A percentile compares a stretch with the other conserved stretches of the same genome.
These are phyloP conservation scores for Eupeodes corollae DNA, from an alignment of 1,140 invertebrate genomes.

Conservation along the genomic window DNA sequence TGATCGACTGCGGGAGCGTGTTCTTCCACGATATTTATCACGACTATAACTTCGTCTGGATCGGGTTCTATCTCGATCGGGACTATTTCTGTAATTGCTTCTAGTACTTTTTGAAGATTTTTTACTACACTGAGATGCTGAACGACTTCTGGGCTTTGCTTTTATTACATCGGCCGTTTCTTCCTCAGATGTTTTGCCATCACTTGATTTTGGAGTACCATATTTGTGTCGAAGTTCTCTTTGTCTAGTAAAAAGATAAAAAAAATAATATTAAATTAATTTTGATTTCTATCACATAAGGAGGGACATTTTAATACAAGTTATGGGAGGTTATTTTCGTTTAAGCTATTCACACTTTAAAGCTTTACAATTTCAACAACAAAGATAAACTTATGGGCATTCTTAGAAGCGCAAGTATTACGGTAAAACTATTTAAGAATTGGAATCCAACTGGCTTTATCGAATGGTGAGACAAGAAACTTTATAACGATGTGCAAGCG, in stretches of 20 bases:
- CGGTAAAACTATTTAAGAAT: too few relatives aligned
- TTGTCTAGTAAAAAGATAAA: constrained; percentile 13
- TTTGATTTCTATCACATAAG: too few relatives aligned
- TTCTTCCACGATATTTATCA: background rate
- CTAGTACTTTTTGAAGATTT: constrained; percentile 7
- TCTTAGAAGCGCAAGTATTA: too few relatives aligned
- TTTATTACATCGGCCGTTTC: constrained; percentile 3
- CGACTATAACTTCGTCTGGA: background rate
- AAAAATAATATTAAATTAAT: constrained; percentile 1
- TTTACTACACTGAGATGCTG: constrained; percentile 10
- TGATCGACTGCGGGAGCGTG: constrained; percentile 14
- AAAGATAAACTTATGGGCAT: too few relatives aligned
- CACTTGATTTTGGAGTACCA: constrained; percentile 25
- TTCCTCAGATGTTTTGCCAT: constrained; percentile 21
- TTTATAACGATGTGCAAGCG: too few relatives aligned
- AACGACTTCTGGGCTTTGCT: constrained; percentile 3
- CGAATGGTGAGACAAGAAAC: too few relatives aligned
- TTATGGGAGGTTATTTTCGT: too few relatives aligned
- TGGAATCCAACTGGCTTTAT: too few relatives aligned
- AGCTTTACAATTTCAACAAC: too few relatives aligned
- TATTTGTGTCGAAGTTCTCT: constrained; percentile 34
- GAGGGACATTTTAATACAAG: too few relatives aligned
- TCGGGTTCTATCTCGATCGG: background rate
- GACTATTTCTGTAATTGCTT: constrained; percentile 7
- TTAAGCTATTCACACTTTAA: too few relatives aligned